Base-by-base conservation (phyloP, 2,113 vertebrate species). In the Coregonus clupeaformis region DNA sequence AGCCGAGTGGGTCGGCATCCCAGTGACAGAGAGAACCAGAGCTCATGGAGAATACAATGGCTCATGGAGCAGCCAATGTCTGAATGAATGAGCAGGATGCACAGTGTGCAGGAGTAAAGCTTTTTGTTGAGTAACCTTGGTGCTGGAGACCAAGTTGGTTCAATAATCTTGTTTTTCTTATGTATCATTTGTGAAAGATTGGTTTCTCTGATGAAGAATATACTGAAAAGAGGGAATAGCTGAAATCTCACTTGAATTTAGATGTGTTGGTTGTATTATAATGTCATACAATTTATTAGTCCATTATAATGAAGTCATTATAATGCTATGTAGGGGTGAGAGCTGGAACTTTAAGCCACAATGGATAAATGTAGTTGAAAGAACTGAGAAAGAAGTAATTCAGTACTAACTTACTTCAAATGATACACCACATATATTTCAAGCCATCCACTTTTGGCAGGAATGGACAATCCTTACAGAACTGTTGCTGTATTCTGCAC, bases 1-100 rank as follows among this genome's bases (percentile, higher is more conserved):
- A 81, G 84, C 85, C 63, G 70, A 60, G 81, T 88, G n/a, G 88
- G 90, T 90, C 85, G 86, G 85, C 84, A 81, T 83, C 82, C 22
- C 82, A n/a, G 83, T 85, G 89, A 89, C 89, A 90, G 80, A 52
- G 30, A 32, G 32, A 22, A 9, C n/a, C n/a, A 30, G 6, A n/a
- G 12, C 49, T 16, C 49, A 52, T n/a, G n/a, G n/a, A n/a, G n/a
- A n/a, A n/a, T 52, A 52, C 27, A 66, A 27, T 27, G 24, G 18
- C 36, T 66, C 36, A n/a, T n/a, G 9, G 6, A 24, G 18, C 14
- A 55, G 52, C 4, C 73, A 76, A 66, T 68, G 24, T 27, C 82
- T 74, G 73, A 64, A 73, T 78, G 67, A 70, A n/a, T 30, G 6
- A 9, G 25, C 5, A n/a, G 55, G 78, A 42, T 42, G 36, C 36